phyloP scores from a whole-genome alignment of 2,888 invertebrate species.

The Anarsia innoxiella region DNA sequence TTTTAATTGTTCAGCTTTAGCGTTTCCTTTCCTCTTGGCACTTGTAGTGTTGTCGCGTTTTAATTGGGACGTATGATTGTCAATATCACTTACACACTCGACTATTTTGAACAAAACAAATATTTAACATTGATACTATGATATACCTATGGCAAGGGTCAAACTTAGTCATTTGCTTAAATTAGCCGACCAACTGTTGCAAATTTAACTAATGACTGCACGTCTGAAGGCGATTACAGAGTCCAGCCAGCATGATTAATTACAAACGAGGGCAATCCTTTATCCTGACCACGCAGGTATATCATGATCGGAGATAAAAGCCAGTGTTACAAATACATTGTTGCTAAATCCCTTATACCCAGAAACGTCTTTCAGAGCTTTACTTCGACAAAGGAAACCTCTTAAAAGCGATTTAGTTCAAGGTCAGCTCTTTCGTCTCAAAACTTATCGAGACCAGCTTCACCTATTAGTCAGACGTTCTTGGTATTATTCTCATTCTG shows the following conservation, averaged over 20 bases:
- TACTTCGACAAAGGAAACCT: constrained; percentile 3
- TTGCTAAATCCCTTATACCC: constrained; percentile 11
- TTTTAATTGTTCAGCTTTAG: constrained; percentile 7
- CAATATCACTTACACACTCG: constrained; percentile 5
- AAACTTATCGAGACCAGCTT: no score
- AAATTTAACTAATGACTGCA: constrained; percentile 54
- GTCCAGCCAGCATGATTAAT: constrained; percentile 49
- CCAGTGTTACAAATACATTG: neutral
- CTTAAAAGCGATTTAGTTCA: constrained; percentile 10
- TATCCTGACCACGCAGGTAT: constrained; percentile 37
- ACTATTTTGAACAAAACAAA: constrained; percentile 6
- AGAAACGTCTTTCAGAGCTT: constrained; percentile 7
- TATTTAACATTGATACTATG: no score
- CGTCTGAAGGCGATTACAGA: constrained; percentile 42
- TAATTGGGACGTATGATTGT: constrained; percentile 14
- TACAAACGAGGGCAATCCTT: constrained; percentile 41
- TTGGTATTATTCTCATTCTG: constrained; percentile 4
- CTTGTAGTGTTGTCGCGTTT: constrained; percentile 16
- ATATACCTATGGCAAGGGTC: constrained; percentile 31
- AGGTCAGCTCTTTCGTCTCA: constrained; percentile 4
- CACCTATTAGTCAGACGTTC: constrained; percentile 1
- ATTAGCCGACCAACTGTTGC: constrained; percentile 55
- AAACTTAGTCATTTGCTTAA: constrained; percentile 42
- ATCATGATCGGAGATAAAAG: constrained; percentile 23
- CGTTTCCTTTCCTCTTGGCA: constrained; percentile 35